Evolutionary conservation across 2,113 vertebrate species (phyloP).

Genomic region (Megaceryle maxima): DNA sequence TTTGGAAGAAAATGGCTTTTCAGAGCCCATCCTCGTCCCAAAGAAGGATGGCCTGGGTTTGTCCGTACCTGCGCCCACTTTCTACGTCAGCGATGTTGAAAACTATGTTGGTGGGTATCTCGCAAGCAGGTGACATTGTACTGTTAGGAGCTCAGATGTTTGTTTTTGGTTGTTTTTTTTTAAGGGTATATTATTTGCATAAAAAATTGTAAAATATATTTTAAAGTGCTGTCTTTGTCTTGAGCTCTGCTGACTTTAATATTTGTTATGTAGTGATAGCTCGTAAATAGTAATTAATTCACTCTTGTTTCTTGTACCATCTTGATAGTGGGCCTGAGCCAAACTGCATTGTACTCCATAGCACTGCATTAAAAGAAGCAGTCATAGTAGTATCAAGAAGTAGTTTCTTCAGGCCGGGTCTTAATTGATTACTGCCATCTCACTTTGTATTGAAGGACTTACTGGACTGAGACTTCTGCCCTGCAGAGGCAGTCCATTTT

Average conservation of each 20-base stretch:
- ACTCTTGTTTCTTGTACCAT: background rate
- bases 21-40: slow-evolving; percentile 91
- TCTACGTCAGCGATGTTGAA: slow-evolving; percentile 97
- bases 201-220: background rate
- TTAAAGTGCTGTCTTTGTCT: background rate
- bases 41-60: slow-evolving; percentile 94
- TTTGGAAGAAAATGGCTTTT: slow-evolving; percentile 93
- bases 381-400: background rate
- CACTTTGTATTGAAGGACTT: background rate
- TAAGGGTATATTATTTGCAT: background rate
- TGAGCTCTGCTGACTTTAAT: background rate
- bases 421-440: background rate
- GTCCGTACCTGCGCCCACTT: slow-evolving; percentile 91
- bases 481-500: background rate
- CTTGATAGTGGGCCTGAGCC: background rate
- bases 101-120: slow-evolving; percentile 90
- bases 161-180: background rate
- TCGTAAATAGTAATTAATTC: background rate
- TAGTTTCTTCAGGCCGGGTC: background rate
- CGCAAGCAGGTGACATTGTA: background rate
- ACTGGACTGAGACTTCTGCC: background rate
- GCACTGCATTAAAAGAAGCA: background rate
- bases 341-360: background rate
- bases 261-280: background rate
- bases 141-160: background rate